Evolutionary conservation across 2,888 invertebrate species (phyloP), one percentile per base, ranked within the genome.

Genomic region (Megamerina dolium): DNA sequence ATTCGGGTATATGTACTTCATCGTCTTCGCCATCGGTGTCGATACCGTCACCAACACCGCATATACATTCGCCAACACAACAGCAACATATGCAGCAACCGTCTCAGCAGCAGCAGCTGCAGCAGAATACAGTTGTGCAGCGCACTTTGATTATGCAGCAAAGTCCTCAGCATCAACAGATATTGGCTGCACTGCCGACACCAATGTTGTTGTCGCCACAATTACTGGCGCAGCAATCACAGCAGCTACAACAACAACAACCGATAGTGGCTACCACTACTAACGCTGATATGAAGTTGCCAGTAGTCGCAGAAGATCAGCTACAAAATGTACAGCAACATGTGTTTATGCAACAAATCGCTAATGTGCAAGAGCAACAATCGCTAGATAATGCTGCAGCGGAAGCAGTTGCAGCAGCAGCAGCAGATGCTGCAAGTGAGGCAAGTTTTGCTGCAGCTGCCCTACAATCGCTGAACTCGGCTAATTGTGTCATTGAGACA

Each of bases 1-100:
- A 71, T 54, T 71, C 70, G 4, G 70, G 70, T 3, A 63, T 70
- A 12, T 70, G 69, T 27, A 70, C 70, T 2, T 70, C 70, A 3
- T 68, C 70, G 0, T 70, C 70, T n/a, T 69, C 70, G 35, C 70
- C 70, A 6, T 69, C 68, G 4, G 68, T 70, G 16, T 69, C 70
- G 12, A 64, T 69, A 54, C 70, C 70, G 12, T 69, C 70, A 17
- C 70, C 70, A 2, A 61, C 67, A 12, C 55, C 59, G 5, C 61
- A 65, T 20, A 52, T 70, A 31, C 68, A 63, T 42, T 70, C 70
- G n/a, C 70, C 70, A 0, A 65, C 68, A 9, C 57, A 59, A 14
- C 56, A 55, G 17, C 45, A 47, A 20, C 54, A 55, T 18, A 50
- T 58, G 3, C 42, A 60, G 35, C 63, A 37, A 3, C 50, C 47